These are phyloP conservation scores for Ostrea denselamellosa DNA, from an alignment of 1,140 invertebrate genomes.

Conservation along the genomic window DNA sequence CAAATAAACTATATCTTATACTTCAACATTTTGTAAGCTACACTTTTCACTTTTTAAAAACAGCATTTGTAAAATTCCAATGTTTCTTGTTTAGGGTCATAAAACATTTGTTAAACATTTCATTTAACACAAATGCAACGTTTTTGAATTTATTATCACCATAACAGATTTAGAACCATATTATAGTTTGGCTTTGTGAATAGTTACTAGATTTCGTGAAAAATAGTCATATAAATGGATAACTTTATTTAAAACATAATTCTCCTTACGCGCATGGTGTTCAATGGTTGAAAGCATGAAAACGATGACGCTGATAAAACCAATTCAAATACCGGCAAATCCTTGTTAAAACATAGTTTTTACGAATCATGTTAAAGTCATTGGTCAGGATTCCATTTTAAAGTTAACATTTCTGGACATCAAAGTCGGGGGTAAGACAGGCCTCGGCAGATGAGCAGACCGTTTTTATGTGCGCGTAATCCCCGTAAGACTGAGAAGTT, in stretches of 20 bases:
- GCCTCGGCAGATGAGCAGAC: background rate
- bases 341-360: background rate
- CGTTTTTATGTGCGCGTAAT: constrained; percentile 1
- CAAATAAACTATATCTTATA: no score
- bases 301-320: background rate
- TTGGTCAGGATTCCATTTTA: background rate
- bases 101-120: no score
- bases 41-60: no score
- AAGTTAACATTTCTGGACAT: background rate
- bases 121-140: no score
- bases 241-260: background rate
- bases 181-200: background rate
- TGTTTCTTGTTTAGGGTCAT: no score
- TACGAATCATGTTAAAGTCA: background rate
- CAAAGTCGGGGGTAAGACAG: background rate
- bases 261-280: background rate
- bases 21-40: no score
- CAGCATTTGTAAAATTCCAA: no score
- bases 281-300: background rate
- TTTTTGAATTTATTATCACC: no score
- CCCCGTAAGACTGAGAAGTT: background rate
- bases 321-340: background rate
- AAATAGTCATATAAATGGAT: background rate
- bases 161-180: background rate
- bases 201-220: background rate